A percentile compares a stretch with the other conserved stretches of the same genome.
Conservation (phyloP, 2,888 invertebrate species). For the Erynnis tages region DNA sequence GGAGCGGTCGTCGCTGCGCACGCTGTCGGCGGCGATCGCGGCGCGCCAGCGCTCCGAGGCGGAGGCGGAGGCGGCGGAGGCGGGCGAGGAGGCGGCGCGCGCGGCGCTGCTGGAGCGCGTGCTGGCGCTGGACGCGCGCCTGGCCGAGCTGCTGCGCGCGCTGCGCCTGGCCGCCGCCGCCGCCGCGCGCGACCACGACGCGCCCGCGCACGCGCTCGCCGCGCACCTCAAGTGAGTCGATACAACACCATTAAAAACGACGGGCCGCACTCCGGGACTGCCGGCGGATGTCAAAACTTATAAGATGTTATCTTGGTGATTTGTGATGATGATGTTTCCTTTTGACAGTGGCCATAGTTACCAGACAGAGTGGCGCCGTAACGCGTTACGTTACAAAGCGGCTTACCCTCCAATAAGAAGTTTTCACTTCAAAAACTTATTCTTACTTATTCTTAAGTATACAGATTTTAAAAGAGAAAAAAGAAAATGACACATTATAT, state of each 20-base stretch:
- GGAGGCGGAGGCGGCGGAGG: conserved; percentile 59
- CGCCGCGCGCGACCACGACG: conserved; percentile 59
- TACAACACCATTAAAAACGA: conserved; percentile 6
- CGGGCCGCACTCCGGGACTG: too few species aligned
- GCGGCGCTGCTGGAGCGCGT: conserved; percentile 54
- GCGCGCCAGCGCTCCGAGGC: conserved; percentile 85
- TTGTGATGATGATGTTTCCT: too few species aligned
- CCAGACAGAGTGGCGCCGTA: too few species aligned
- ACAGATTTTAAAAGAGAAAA: too few species aligned
- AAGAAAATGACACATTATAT: too few species aligned
- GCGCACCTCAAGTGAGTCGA: conserved; percentile 78
- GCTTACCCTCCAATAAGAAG: too few species aligned
- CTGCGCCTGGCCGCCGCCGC: conserved; percentile 87
- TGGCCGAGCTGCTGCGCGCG: conserved; percentile 87
- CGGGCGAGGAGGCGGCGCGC: conserved; percentile 59
- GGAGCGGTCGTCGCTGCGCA: conserved; percentile 87
- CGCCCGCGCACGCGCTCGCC: conserved; percentile 63
- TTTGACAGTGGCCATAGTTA: too few species aligned
- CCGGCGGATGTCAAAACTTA: too few species aligned
- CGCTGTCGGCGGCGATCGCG: conserved; percentile 88
- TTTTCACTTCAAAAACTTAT: too few species aligned
- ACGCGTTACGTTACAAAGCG: too few species aligned
- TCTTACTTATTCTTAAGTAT: too few species aligned
- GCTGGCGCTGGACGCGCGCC: conserved; percentile 82
- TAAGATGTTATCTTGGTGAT: too few species aligned